Conservation (phyloP, 2,888 invertebrate species). For the Trissolcus brochymenae region DNA sequence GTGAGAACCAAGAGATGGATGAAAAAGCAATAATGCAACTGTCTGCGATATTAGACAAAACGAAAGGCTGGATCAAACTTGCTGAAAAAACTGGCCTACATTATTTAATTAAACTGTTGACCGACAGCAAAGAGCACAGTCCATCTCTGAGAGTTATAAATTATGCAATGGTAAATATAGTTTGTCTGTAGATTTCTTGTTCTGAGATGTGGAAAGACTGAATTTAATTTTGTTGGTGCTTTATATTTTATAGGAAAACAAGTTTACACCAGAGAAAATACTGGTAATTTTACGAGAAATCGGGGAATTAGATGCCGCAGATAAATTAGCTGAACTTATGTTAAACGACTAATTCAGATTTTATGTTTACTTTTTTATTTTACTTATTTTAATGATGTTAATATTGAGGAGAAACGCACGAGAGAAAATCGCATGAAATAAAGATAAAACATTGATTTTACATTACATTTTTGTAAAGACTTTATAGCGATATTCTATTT, state of each 20-base stretch:
- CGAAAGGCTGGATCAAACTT: conserved; percentile 80
- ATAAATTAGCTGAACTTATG: conserved; percentile 13
- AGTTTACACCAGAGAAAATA: conserved; percentile 63
- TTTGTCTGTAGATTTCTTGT: neutral
- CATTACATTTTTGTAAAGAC: too few species aligned
- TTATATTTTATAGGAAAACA: conserved; percentile 20
- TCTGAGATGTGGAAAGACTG: neutral
- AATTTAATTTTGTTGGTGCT: neutral
- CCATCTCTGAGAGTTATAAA: conserved; percentile 79
- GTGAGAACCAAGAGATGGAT: conserved; percentile 62
- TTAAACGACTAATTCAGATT: neutral
- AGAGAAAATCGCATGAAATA: too few species aligned
- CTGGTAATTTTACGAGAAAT: conserved; percentile 72
- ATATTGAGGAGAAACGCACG: too few species aligned
- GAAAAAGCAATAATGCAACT: conserved; percentile 76
- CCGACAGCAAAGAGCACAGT: conserved; percentile 73
- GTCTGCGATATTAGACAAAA: conserved; percentile 78
- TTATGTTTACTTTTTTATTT: neutral
- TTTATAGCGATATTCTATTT: too few species aligned
- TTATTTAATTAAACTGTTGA: conserved; percentile 77
- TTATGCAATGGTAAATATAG: conserved; percentile 72
- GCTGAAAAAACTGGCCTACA: conserved; percentile 78
- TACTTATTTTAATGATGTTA: too few species aligned
- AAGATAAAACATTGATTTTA: too few species aligned
- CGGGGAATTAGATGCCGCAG: conserved; percentile 68